Evolutionary conservation across 2,113 vertebrate genomes (phyloP).

Genomic region (Python bivittatus): DNA sequence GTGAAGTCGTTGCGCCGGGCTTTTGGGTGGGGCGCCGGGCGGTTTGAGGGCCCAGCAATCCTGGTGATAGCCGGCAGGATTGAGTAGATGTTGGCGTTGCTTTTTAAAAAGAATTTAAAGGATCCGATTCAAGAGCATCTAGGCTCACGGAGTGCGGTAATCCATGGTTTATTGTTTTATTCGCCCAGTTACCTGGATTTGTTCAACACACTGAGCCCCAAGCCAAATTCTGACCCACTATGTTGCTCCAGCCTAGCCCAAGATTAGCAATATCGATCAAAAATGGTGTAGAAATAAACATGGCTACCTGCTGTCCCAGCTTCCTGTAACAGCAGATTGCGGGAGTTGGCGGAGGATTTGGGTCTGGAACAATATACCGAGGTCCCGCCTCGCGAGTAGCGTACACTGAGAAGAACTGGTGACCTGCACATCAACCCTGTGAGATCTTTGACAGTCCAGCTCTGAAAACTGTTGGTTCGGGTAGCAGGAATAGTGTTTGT

Average conservation of each 20-base stretch:
- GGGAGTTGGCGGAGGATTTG: not conserved
- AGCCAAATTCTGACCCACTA: not conserved
- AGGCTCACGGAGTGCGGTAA: too few relatives aligned
- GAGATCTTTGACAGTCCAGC: not conserved
- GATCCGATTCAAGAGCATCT: not conserved
- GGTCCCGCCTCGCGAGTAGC: not conserved
- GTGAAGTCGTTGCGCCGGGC: not conserved
- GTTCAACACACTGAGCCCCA: not conserved
- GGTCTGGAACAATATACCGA: not conserved
- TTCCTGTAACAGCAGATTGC: not conserved
- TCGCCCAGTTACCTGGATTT: not conserved
- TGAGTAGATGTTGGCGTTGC: not conserved
- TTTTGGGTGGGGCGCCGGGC: not conserved
- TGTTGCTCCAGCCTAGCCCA: not conserved
- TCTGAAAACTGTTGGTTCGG: not conserved
- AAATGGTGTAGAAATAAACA: not conserved
- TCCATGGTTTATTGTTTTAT: not conserved
- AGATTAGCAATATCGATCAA: not conserved
- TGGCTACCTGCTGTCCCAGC: not conserved
- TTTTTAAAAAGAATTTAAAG: not conserved
- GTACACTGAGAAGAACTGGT: not conserved
- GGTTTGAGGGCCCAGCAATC: not conserved
- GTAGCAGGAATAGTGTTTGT: not conserved
- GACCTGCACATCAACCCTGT: not conserved
- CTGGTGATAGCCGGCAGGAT: not conserved